Base-by-base conservation (phyloP, 37 sponge, comb jelly and placozoan genomes). In the Corticium candelabrum region DNA sequence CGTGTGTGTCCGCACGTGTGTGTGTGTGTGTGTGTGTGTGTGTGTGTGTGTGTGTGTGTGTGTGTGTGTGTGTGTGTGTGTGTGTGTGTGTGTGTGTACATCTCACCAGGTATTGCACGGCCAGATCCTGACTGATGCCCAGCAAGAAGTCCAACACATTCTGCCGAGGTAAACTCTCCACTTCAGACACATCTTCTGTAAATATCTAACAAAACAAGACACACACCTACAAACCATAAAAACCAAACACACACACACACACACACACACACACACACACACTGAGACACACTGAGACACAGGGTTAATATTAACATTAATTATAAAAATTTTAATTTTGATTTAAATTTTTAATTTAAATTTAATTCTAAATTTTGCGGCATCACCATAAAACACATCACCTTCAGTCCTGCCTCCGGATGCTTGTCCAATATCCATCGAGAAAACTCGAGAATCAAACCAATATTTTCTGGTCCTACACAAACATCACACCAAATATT, bases 81-180 rank as follows among this genome's bases (percentile, higher is more conserved):
- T n/a, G n/a, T n/a, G n/a, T n/a, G n/a, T n/a, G n/a, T n/a, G n/a
- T n/a, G n/a, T n/a, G n/a, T n/a, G n/a, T n/a, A n/a, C n/a, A n/a
- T n/a, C 84, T 82, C 36, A 91, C 93, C 84, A 94, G 68, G 68
- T 94, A 94, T n/a, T 79, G 79, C 1, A 90, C 79, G 34, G 41
- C 79, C 21, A 85, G 72, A 2, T 39, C 21, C n/a, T 40, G 37
- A 31, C 31, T 62, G 11, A 40, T 36, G 29, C 41, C 29, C 73
- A 70, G 36, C 77, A 94, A 73, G 79, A 88, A 85, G 0, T 39
- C 68, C 36, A 86, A 7, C 0, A 94, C 91, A 37, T 84, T 78
- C 11, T 77, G 31, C 30, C 90, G 80, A 15, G 88, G 84, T 41
- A 88, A 74, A 34, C 39, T 34, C 73, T 81, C 79, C 50, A 86